Conservation (phyloP, 2,113 vertebrate genomes). For the Dipodomys merriami region DNA sequence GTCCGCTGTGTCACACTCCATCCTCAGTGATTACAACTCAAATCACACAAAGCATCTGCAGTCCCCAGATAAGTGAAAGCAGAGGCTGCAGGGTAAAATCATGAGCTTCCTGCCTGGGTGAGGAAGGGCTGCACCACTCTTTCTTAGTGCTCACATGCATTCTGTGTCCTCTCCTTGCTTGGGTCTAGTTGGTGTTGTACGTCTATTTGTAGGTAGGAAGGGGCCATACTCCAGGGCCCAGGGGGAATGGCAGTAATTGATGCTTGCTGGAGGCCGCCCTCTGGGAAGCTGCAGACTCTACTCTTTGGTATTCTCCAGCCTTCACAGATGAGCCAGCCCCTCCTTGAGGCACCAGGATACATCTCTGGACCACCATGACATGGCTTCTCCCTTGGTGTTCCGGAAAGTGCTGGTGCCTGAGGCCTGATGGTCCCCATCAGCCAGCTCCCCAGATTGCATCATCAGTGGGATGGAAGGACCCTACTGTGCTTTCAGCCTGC, state of each 20-base stretch:
- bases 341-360: conserved; percentile 72
- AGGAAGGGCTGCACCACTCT: background rate
- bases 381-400: conserved; percentile 16
- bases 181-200: background rate
- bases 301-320: conserved; percentile 78
- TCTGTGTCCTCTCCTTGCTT: background rate
- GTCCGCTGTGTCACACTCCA: background rate
- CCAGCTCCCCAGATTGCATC: background rate
- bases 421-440: background rate
- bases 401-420: background rate
- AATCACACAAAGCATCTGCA: conserved; percentile 25
- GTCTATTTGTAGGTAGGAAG: background rate
- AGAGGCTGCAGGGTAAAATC: conserved; percentile 8
- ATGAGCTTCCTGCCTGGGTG: background rate
- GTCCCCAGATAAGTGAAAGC: conserved; percentile 41
- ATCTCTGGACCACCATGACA: background rate
- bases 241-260: background rate
- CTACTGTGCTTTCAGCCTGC: background rate
- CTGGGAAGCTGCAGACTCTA: background rate
- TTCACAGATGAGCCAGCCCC: conserved; percentile 80
- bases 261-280: background rate
- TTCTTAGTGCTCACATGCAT: background rate
- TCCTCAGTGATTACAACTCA: background rate
- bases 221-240: background rate
- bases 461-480: background rate